A percentile compares a stretch with the other conserved stretches of the same genome.
Conservation (phyloP, 2,113 vertebrate species). For the Jacana jacana region DNA sequence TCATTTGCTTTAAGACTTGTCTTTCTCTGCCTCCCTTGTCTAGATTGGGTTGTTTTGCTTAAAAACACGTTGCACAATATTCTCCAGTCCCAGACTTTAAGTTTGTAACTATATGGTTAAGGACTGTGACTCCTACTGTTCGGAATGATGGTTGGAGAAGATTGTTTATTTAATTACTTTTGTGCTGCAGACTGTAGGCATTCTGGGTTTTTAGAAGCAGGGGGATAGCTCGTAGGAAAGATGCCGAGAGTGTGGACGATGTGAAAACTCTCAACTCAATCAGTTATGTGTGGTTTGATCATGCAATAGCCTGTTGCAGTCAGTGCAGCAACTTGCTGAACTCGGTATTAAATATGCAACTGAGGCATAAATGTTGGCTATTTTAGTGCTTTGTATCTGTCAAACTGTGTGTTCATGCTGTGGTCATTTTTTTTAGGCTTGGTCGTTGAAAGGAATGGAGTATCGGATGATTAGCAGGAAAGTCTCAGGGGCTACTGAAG, state of each 20-base stretch:
- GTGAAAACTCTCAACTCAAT: background rate
- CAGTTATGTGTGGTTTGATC: background rate
- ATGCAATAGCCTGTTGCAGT: background rate
- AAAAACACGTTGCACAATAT: constrained; percentile 43
- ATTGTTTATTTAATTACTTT: constrained; percentile 27
- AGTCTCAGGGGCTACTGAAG: background rate
- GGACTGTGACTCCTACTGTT: constrained; percentile 16
- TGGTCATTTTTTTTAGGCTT: background rate
- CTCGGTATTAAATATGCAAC: background rate
- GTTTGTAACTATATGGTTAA: background rate
- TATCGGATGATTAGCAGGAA: background rate
- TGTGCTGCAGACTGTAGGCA: background rate
- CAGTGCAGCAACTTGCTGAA: background rate
- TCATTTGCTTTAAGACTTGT: constrained; percentile 19
- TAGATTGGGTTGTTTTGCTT: constrained; percentile 2
- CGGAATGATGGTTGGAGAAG: constrained; percentile 18
- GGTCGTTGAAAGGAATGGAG: background rate
- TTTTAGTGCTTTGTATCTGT: background rate
- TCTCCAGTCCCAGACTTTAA: background rate
- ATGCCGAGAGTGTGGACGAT: background rate
- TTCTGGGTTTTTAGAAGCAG: background rate
- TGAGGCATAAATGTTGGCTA: background rate
- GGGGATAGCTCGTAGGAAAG: background rate
- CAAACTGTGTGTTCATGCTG: background rate
- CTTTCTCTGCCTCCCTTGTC: background rate